Conservation (phyloP, 2,888 invertebrate species). For the Elegia similella region DNA sequence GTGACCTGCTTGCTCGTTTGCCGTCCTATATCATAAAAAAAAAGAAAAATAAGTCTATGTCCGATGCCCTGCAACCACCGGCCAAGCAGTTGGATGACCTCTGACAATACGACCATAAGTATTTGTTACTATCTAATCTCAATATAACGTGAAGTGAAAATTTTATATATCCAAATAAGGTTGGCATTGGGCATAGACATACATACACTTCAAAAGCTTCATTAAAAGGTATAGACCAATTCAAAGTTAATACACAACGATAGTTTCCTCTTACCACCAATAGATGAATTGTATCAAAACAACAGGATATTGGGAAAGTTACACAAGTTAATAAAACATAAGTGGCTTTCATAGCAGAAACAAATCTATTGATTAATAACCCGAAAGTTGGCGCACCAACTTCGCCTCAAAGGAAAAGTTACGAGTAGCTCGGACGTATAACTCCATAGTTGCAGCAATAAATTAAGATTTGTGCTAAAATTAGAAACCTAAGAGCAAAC, state of each 20-base stretch:
- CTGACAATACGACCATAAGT: too few species aligned
- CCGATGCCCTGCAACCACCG: too few species aligned
- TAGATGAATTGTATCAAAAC: conserved; percentile 9
- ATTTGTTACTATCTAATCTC: too few species aligned
- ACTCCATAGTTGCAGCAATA: conserved; percentile 7
- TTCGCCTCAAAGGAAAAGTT: conserved; percentile 11
- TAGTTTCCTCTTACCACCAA: background rate
- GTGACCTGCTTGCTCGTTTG: too few species aligned
- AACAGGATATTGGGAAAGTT: conserved; percentile 16
- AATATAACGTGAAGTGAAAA: too few species aligned
- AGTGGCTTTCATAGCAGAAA: conserved; percentile 15
- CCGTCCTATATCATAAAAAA: too few species aligned
- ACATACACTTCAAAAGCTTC: background rate
- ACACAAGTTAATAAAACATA: conserved; percentile 16
- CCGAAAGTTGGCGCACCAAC: conserved; percentile 15
- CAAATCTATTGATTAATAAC: conserved; percentile 17
- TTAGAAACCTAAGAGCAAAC: background rate
- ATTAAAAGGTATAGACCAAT: background rate
- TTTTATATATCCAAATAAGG: too few species aligned
- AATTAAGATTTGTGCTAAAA: background rate
- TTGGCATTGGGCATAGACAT: too few species aligned
- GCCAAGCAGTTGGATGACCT: too few species aligned
- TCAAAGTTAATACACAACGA: background rate
- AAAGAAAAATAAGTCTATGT: too few species aligned
- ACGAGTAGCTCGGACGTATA: conserved; percentile 10